Evolutionary conservation across 2,888 invertebrate species (phyloP).

Genomic region (Gymnosoma rotundatum): DNA sequence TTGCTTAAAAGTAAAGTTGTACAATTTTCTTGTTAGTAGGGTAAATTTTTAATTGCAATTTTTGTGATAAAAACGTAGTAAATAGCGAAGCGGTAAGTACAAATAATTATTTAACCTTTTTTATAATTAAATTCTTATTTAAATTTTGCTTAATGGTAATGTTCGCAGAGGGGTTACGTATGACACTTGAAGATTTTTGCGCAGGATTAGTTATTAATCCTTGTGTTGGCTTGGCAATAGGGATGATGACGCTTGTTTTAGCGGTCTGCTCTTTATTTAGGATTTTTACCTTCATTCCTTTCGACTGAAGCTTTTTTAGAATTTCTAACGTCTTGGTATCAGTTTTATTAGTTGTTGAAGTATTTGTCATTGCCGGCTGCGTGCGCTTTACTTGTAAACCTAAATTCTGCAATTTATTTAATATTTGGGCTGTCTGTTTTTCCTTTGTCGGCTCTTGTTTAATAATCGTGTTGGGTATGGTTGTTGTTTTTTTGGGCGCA

Average conservation of each 20-base stretch:
- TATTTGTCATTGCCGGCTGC: slow-evolving; percentile 47
- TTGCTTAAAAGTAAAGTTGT: slow-evolving; percentile 61
- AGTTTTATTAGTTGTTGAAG: slow-evolving; percentile 52
- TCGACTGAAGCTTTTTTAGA: slow-evolving; percentile 77
- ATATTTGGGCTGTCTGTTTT: slow-evolving; percentile 72
- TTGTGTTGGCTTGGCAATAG: background rate
- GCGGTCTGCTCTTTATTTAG: slow-evolving; percentile 57
- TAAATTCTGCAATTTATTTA: slow-evolving; percentile 77
- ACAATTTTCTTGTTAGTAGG: slow-evolving; percentile 4
- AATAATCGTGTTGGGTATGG: slow-evolving; percentile 16
- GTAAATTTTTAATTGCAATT: slow-evolving; percentile 29
- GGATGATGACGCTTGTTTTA: slow-evolving; percentile 2
- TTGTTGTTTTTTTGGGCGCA: background rate
- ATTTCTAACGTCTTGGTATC: slow-evolving; percentile 72
- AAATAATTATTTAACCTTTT: slow-evolving; percentile 65
- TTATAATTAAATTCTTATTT: slow-evolving; percentile 67
- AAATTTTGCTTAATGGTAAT: slow-evolving; percentile 47
- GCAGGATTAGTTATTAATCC: slow-evolving; percentile 9
- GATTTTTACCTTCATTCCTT: slow-evolving; percentile 75
- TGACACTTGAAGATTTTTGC: slow-evolving; percentile 31
- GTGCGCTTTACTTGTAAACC: slow-evolving; percentile 77
- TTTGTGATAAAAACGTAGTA: slow-evolving; percentile 41
- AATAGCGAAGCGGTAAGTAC: slow-evolving; percentile 43
- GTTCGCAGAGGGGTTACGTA: slow-evolving; percentile 36
- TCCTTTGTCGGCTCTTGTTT: slow-evolving; percentile 49